Evolutionary conservation across 2,888 invertebrate genomes (phyloP), one percentile per base, ranked within the genome.

Genomic region (Smittia aterrima): DNA sequence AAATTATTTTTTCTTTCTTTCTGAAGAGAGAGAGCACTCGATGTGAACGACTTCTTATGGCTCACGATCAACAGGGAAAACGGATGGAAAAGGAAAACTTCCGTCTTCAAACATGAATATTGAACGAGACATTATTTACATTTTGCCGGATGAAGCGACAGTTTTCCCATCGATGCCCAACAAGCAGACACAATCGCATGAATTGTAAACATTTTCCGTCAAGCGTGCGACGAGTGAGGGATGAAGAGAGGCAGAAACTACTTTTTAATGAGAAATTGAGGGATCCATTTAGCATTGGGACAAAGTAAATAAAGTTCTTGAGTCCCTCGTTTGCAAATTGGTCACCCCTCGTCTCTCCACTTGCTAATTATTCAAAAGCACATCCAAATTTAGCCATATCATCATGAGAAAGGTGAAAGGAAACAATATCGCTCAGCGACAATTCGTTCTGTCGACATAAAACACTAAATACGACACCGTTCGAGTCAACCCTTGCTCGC

Each of bases 281-380:
- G 32, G 47, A 47, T 47, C 47, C 47, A 47, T 47, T 47, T 47
- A 47, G 47, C 16, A 16, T 47, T 13, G 47, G 58, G 58, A 58
- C 22, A 58, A 22, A 22, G 58, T 58, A 58, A 58, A 58, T 24
- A 58, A 24, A 20, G 24, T 53, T 6, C 13, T 53, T 53, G 4
- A 53, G 13, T 58, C 58, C 58, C 58, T 24, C 7, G 7, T 58
- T 58, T 58, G 58, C 58, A 58, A 58, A 58, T 58, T 58, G 58
- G 58, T 58, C 24, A 9, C 11, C 58, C 58, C 22, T 22, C 24
- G 7, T 58, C 58, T 24, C 58, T 22, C 4, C 64, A 64, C 22
- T 25, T 25, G 4, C 64, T 64, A 64, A 64, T 64, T 64, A 64
- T 64, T 64, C 64, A 64, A 64, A 64, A 64, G 27, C 64, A 27